These are phyloP conservation scores for Linurgus olivaceus DNA, from an alignment of 2,797 vertebrate species.

Conservation along the genomic window DNA sequence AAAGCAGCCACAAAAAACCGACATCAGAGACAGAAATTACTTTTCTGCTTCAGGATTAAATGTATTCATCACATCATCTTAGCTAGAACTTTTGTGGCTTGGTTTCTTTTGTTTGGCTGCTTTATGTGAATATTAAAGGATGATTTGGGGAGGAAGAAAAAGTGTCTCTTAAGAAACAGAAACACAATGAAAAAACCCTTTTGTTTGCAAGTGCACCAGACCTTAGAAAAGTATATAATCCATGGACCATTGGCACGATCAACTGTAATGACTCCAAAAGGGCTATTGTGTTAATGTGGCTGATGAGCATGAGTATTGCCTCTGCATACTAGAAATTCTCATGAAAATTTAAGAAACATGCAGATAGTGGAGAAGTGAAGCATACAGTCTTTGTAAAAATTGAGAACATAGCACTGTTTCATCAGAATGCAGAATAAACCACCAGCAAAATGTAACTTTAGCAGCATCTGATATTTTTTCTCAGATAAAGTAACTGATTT, in stretches of 20 bases:
- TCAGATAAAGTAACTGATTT: conserved; percentile 1
- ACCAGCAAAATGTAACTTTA: conserved; percentile 43
- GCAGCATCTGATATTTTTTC: not conserved
- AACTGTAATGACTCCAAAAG: conserved; percentile 68
- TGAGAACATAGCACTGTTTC: conserved; percentile 8
- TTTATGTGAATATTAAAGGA: conserved; percentile 59
- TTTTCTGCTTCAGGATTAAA: not conserved
- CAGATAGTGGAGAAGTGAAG: conserved; percentile 26
- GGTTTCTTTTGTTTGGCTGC: conserved; percentile 27
- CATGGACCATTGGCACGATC: conserved; percentile 70
- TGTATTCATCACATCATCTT: conserved; percentile 15
- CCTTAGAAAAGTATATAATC: conserved; percentile 72
- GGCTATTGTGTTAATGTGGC: conserved; percentile 74
- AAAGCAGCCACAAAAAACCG: not conserved
- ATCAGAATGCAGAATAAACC: conserved; percentile 22
- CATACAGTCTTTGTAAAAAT: conserved; percentile 51
- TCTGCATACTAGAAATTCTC: conserved; percentile 68
- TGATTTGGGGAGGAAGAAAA: not conserved
- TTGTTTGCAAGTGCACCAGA: conserved; percentile 74
- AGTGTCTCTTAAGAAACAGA: conserved; percentile 59
- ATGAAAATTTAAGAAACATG: conserved; percentile 65
- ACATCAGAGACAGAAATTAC: not conserved
- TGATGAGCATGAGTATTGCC: conserved; percentile 32
- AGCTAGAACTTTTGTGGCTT: conserved; percentile 6
- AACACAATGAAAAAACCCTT: conserved; percentile 49